Conservation (phyloP, 2,888 invertebrate genomes). For the Panopea generosa region DNA sequence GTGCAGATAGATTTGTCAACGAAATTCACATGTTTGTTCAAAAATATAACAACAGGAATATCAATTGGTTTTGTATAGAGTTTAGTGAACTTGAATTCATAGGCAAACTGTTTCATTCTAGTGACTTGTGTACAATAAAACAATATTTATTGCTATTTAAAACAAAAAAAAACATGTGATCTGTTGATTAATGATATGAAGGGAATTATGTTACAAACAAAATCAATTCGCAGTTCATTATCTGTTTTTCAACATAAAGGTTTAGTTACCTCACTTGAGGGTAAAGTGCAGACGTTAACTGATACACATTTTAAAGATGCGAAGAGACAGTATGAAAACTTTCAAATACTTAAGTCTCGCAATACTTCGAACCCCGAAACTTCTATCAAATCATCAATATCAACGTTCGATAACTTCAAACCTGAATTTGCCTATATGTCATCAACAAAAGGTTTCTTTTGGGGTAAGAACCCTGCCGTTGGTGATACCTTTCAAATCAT, state of each 20-base stretch:
- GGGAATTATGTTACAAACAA: constrained; percentile 34
- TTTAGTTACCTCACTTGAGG: constrained; percentile 26
- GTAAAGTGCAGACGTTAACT: constrained; percentile 30
- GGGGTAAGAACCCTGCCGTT: constrained; percentile 14
- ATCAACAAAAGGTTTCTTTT: constrained; percentile 14
- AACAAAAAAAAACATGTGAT: constrained; percentile 45
- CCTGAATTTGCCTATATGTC: constrained; percentile 21
- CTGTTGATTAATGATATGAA: constrained; percentile 35
- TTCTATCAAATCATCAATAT: constrained; percentile 16
- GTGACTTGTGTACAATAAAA: constrained; percentile 35
- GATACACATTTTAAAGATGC: constrained; percentile 25
- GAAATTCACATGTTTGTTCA: constrained; percentile 81
- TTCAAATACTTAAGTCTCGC: background rate
- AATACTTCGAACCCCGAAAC: constrained; percentile 17
- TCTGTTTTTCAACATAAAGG: constrained; percentile 56
- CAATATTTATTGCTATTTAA: constrained; percentile 48
- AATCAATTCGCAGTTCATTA: constrained; percentile 10
- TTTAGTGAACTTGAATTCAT: constrained; percentile 58
- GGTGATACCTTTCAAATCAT: constrained; percentile 22
- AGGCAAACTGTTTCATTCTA: constrained; percentile 51
- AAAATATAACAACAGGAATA: constrained; percentile 15
- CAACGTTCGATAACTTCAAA: constrained; percentile 6
- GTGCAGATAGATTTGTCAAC: constrained; percentile 76
- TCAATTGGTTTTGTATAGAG: constrained; percentile 46
- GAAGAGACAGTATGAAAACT: background rate